Conservation (phyloP, 2,888 invertebrate genomes). For the Ctenicera cuprea region DNA sequence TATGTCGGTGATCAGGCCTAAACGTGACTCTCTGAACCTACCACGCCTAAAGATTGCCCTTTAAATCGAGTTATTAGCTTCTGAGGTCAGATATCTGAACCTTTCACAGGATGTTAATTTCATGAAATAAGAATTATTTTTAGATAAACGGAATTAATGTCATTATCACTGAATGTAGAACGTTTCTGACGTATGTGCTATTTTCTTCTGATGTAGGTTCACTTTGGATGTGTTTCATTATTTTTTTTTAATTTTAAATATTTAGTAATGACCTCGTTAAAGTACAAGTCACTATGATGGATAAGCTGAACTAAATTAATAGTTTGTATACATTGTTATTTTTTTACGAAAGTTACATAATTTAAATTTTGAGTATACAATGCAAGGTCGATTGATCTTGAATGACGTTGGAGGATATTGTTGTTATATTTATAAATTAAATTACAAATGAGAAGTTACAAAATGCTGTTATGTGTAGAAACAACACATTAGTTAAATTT, state of each 20-base stretch:
- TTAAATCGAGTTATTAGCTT: conserved; percentile 27
- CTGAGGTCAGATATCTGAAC: conserved; percentile 36
- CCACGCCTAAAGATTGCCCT: conserved; percentile 42
- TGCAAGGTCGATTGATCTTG: conserved; percentile 3
- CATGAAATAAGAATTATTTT: conserved; percentile 40
- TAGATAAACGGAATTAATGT: conserved; percentile 8
- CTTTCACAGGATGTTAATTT: conserved; percentile 35
- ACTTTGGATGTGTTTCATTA: neutral
- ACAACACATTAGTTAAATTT: too few species aligned
- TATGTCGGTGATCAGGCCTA: conserved; percentile 21
- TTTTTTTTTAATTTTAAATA: neutral
- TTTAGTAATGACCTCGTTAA: neutral
- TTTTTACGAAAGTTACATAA: conserved; percentile 8
- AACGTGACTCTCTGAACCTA: conserved; percentile 28
- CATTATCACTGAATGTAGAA: neutral
- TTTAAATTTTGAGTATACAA: neutral
- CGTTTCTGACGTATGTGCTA: neutral
- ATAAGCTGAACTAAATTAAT: neutral
- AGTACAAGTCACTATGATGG: neutral
- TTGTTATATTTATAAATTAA: neutral
- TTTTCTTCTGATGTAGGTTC: neutral
- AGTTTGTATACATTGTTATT: neutral
- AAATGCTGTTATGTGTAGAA: too few species aligned
- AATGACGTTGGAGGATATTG: neutral
- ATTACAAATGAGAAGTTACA: too few species aligned